A percentile compares a stretch with the other conserved stretches of the same genome.
phyloP scores from a whole-genome alignment of 2,888 invertebrate genomes.

The Apamea sordens region DNA sequence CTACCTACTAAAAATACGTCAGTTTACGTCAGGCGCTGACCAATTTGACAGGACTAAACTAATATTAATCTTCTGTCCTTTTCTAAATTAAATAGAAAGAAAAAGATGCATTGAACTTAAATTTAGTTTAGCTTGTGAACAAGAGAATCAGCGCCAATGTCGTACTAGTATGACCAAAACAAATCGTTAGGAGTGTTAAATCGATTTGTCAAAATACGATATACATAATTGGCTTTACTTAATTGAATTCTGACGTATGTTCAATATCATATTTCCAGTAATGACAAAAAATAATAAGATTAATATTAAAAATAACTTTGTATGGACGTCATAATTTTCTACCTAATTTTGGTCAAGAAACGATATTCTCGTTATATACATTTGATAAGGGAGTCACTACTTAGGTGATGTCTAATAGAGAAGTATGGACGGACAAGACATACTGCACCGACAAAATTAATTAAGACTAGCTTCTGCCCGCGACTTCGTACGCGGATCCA shows the following conservation, averaged over 20 bases:
- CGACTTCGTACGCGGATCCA: too few species aligned
- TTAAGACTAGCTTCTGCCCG: too few species aligned
- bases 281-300: not conserved
- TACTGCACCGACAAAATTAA: not conserved
- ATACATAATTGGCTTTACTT: not conserved
- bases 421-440: not conserved
- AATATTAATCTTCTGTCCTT: too few species aligned
- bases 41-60: too few species aligned
- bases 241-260: not conserved
- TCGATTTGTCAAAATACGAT: too few species aligned
- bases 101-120: too few species aligned
- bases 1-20: too few species aligned
- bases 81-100: too few species aligned
- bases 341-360: not conserved
- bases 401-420: not conserved
- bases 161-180: not conserved
- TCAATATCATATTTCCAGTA: not conserved
- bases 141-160: not conserved
- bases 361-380: not conserved
- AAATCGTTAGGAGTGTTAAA: too few species aligned
- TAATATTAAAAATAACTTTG: not conserved
- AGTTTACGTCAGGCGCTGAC: too few species aligned
- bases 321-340: not conserved
- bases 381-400: not conserved
- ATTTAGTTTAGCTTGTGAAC: too few species aligned